phyloP scores from a whole-genome alignment of 2,797 vertebrate genomes.

The Oceanodroma leucorhoa region DNA sequence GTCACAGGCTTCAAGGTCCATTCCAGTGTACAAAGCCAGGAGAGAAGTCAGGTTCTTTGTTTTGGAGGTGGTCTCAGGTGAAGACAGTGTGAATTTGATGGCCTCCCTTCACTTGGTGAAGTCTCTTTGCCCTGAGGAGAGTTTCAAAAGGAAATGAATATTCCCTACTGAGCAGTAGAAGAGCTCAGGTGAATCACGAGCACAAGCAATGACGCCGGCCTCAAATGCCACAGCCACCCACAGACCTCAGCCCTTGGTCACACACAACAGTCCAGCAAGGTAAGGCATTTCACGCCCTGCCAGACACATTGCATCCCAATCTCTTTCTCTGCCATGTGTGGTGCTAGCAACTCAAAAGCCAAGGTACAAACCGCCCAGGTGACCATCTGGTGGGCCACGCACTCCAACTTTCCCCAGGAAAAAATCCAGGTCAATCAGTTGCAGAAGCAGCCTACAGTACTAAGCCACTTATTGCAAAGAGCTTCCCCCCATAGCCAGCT shows the following conservation, averaged over 20 bases:
- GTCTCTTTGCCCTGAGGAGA: conserved; percentile 64
- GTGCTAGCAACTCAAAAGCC: neutral
- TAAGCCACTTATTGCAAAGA: neutral
- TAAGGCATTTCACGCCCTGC: neutral
- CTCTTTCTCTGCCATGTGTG: neutral
- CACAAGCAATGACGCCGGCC: conserved; percentile 18
- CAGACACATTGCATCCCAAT: neutral
- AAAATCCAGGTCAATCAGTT: neutral
- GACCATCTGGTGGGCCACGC: rapidly evolving
- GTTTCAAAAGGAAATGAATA: conserved; percentile 37
- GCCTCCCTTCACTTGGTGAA: conserved; percentile 60
- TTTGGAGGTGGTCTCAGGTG: conserved; percentile 12
- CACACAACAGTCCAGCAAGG: neutral
- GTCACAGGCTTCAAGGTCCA: conserved; percentile 69
- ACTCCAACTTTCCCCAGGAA: neutral
- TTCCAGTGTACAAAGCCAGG: conserved; percentile 59
- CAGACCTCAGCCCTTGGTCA: conserved; percentile 23
- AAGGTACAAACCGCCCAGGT: neutral
- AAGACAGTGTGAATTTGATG: conserved; percentile 14
- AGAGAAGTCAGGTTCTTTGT: conserved; percentile 45
- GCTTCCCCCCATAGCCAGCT: neutral
- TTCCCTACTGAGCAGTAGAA: neutral
- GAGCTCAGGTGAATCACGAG: conserved; percentile 50
- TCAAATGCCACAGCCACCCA: conserved; percentile 44
- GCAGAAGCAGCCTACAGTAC: neutral